Conservation (phyloP, 2,888 invertebrate species). For the Acanthoscelides obtectus region DNA sequence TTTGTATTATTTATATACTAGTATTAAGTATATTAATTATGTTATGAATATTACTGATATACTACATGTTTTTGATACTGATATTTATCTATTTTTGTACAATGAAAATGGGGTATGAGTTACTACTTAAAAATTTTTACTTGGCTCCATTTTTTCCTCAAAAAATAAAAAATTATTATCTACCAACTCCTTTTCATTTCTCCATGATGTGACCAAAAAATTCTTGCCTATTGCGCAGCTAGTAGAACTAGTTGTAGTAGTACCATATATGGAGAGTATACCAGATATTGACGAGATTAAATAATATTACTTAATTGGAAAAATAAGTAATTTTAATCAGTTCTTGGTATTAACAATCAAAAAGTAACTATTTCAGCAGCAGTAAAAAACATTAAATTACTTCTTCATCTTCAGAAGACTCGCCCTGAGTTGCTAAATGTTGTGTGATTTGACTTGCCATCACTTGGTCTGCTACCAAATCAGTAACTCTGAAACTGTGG, state of each 20-base stretch:
- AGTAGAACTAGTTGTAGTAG: too few species aligned
- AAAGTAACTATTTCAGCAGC: too few species aligned
- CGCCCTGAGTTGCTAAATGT: constrained; percentile 20
- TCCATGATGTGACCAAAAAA: background rate
- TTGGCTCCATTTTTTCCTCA: background rate
- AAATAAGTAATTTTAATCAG: too few species aligned
- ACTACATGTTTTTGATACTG: background rate
- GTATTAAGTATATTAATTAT: background rate
- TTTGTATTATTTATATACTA: background rate
- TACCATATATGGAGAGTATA: too few species aligned
- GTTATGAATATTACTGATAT: background rate
- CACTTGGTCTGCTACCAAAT: constrained; percentile 26
- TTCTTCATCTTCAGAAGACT: constrained; percentile 19
- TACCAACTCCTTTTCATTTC: background rate
- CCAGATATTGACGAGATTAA: too few species aligned
- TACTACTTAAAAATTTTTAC: background rate
- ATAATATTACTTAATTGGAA: too few species aligned
- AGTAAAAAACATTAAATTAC: background rate
- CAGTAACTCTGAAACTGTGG: constrained; percentile 19
- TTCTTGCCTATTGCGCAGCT: too few species aligned
- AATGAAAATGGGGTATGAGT: background rate
- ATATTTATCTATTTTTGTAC: background rate
- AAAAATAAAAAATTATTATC: background rate
- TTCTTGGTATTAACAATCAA: background rate
- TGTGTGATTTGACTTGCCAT: constrained; percentile 27